Conservation (phyloP, 2,113 vertebrate genomes). For the Catharus bicknelli region DNA sequence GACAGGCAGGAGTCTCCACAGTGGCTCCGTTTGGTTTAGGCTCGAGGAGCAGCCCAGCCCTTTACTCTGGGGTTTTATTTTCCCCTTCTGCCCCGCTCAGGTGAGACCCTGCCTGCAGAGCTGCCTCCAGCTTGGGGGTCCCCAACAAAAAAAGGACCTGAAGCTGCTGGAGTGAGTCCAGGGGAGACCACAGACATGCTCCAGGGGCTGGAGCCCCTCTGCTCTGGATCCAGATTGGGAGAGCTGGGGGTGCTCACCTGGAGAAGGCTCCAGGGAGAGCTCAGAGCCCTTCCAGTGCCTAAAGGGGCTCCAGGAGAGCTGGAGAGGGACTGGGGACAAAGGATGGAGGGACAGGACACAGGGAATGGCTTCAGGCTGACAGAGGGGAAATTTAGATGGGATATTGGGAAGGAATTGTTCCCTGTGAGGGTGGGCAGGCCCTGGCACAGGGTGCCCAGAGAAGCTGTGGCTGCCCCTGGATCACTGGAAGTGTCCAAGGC, state of each 20-base stretch:
- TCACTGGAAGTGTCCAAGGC: background rate
- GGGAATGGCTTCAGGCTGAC: background rate
- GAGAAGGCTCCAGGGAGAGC: background rate
- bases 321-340: background rate
- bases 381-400: background rate
- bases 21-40: background rate
- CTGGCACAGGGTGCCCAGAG: background rate
- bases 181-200: rapidly evolving
- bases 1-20: background rate
- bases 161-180: background rate
- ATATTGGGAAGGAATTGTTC: background rate
- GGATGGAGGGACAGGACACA: background rate
- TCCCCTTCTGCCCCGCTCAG: background rate
- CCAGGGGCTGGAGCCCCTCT: background rate
- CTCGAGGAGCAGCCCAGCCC: background rate
- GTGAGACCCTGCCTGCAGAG: background rate
- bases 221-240: background rate
- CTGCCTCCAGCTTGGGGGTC: background rate
- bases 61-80: background rate
- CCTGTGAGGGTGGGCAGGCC: background rate
- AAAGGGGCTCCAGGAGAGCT: background rate
- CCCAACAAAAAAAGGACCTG: too few relatives aligned
- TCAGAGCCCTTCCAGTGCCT: background rate
- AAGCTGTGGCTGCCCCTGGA: background rate
- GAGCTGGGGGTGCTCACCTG: background rate